phyloP scores from a whole-genome alignment of 2,888 invertebrate genomes.

The Pheosia tremula region DNA sequence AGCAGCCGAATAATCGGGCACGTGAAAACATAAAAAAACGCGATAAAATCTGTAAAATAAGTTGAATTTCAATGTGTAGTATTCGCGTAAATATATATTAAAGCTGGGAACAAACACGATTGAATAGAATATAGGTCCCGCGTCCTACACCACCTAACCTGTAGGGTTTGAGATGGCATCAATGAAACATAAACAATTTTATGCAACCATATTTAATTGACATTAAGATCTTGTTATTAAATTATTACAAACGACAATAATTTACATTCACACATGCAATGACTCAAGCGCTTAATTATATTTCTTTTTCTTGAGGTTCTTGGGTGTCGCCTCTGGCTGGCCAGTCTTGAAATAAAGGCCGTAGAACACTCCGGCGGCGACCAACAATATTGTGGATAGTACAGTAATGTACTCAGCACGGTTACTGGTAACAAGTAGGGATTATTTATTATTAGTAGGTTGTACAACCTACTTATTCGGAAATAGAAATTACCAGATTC shows the following conservation, averaged over 20 bases:
- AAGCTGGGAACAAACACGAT: no score
- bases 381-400: slow-evolving; percentile 79
- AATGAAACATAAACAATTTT: no score
- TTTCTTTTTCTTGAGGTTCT: slow-evolving; percentile 58
- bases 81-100: no score
- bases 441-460: background rate
- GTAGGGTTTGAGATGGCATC: no score
- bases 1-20: no score
- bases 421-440: slow-evolving; percentile 71
- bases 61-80: no score
- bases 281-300: background rate
- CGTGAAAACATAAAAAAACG: no score
- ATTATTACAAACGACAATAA: background rate
- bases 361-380: slow-evolving; percentile 84
- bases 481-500: no score
- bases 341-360: slow-evolving; percentile 75
- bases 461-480: no score
- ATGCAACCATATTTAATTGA: background rate
- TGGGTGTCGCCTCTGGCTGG: slow-evolving; percentile 36
- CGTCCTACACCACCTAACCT: no score
- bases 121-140: no score
- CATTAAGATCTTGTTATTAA: background rate
- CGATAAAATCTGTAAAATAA: no score
- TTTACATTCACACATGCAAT: background rate
- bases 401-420: slow-evolving; percentile 87